Base-by-base conservation (phyloP, 2,113 vertebrate species). In the Anser brachyrhynchus region DNA sequence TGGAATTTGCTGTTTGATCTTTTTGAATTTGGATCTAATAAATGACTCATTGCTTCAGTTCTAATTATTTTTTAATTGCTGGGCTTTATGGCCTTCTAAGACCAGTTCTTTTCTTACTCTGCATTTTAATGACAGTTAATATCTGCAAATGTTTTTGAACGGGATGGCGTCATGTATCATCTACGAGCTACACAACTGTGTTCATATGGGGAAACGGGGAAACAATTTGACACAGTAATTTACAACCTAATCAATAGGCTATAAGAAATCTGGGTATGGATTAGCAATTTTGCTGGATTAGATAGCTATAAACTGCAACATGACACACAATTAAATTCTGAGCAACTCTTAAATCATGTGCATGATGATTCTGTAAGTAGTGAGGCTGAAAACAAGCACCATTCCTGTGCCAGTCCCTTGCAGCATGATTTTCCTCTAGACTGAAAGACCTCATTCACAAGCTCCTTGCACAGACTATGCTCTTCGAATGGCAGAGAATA, bases 1-100 rank as follows among this genome's bases (percentile, higher is more conserved):
- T 87, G 85, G 90, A 93, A 90, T 92, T 91, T 70, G 49, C 90
- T 64, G 85, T 94, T 95, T 94, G 80, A 93, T 92, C 87, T 92
- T 95, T 87, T 87, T 89, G 54, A 75, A 82, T 79, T 73, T 95
- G 29, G 43, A 76, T 85, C 52, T 64, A 89, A 93, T 75, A 93
- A 90, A 95, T 44, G 65, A 93, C 64, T 84, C 73, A 59, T 65
- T 78, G 62, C 59, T 91, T 52, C 61, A 43, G 21, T 72, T 82
- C 55, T 88, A 93, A 92, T 79, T 92, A 71, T 59, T 89, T 96
- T 85, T 92, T 86, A 92, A 94, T 74, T 91, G 81, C 78, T 61
- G 59, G 74, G 59, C 57, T 91, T 90, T 83, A 84, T 58, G 81
- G 79, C 76, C 64, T 76, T 95, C 9, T 2, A 97, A 91, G 84